Evolutionary conservation across 2,888 invertebrate genomes (phyloP).

Genomic region (Craniophora ligustri): DNA sequence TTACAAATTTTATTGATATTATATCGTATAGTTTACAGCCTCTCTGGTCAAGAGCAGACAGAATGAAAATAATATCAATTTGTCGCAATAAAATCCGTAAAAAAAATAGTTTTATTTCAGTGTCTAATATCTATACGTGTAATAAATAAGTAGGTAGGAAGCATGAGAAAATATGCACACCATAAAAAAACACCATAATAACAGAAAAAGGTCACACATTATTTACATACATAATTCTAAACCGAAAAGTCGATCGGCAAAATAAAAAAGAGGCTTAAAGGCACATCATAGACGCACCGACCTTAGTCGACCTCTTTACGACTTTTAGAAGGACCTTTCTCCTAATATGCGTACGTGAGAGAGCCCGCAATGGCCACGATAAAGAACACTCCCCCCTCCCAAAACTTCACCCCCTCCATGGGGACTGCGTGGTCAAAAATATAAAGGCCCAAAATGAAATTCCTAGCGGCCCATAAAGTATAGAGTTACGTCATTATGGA

Average conservation of each 20-base stretch:
- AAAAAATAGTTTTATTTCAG: too few relatives aligned
- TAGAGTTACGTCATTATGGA: constrained; percentile 84
- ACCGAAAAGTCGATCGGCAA: constrained; percentile 59
- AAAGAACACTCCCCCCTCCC: constrained; percentile 63
- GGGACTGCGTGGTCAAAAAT: constrained; percentile 79
- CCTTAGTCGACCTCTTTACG: constrained; percentile 79
- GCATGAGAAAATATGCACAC: too few relatives aligned
- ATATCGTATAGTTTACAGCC: too few relatives aligned
- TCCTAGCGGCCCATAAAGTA: constrained; percentile 81
- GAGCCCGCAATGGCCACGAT: constrained; percentile 70
- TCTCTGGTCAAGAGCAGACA: too few relatives aligned
- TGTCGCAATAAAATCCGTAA: too few relatives aligned
- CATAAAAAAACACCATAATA: too few relatives aligned
- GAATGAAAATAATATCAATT: too few relatives aligned
- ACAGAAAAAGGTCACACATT: constrained; percentile 28
- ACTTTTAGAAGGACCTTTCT: constrained; percentile 75
- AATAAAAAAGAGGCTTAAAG: constrained; percentile 66
- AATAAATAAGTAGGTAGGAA: too few relatives aligned
- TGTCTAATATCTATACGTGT: too few relatives aligned
- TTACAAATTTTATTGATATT: too few relatives aligned
- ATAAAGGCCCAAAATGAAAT: constrained; percentile 84
- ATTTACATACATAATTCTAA: constrained; percentile 43
- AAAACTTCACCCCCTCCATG: constrained; percentile 27
- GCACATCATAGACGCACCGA: constrained; percentile 65
- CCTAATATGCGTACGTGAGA: constrained; percentile 81